Evolutionary conservation across 2,113 vertebrate genomes (phyloP).

Genomic region (Parus major): DNA sequence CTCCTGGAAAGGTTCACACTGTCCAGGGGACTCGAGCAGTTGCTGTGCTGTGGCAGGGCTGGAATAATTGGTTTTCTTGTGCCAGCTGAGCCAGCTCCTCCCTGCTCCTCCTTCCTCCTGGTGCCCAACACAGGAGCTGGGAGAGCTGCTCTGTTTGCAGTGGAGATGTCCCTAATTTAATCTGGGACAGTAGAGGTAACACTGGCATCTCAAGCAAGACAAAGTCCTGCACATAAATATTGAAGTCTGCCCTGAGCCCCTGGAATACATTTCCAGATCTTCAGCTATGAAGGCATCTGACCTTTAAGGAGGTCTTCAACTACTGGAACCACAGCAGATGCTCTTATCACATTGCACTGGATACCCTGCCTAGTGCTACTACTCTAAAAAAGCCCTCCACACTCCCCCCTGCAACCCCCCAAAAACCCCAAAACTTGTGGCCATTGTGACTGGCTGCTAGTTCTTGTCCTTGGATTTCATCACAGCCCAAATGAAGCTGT

Average conservation of each 20-base stretch:
- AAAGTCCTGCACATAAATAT: neutral
- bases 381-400: neutral
- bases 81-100: neutral
- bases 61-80: neutral
- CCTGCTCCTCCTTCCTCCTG: neutral
- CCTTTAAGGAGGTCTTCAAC: neutral
- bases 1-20: neutral
- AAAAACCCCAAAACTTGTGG: rapidly evolving
- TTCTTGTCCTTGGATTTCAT: neutral
- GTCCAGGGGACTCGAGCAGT: neutral
- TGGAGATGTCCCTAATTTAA: rapidly evolving
- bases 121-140: neutral
- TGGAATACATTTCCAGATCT: neutral
- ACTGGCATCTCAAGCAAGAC: neutral
- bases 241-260: neutral
- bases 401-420: rapidly evolving
- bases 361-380: neutral
- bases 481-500: neutral
- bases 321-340: neutral
- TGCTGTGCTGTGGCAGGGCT: neutral
- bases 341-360: neutral
- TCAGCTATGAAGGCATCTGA: neutral
- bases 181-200: neutral
- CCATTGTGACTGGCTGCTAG: neutral
- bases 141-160: neutral